Evolutionary conservation across 2,113 vertebrate genomes (phyloP), one percentile per base, ranked within the genome.

Genomic region (Dolichallabes microphthalmus): DNA sequence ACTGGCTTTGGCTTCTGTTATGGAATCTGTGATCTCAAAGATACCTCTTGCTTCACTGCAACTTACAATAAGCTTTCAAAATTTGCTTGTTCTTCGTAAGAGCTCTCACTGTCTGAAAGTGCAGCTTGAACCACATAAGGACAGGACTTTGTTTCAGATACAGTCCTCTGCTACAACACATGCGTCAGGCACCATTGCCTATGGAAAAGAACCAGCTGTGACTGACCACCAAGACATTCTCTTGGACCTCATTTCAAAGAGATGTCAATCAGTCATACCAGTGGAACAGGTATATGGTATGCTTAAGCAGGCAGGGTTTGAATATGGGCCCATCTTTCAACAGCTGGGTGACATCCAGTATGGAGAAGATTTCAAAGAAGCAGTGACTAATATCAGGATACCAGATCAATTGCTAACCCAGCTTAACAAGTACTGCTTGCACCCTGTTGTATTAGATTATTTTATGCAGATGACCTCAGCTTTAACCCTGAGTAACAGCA

Each of bases 361-460:
- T 60, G 95, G 96, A 79, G 90, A 93, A 76, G 94, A 96, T 50
- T 92, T 96, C 66, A 95, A 93, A 25, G 96, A 97, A 93, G 95
- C 93, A 61, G 89, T 96, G 86, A 90, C 95, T 58, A 90, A 75
- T 57, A 86, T 98, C 13, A 92, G 87, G 58, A 93, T 96, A 77
- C 94, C 94, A 9, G 78, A 87, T 86, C 92, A 94, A 87, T 89
- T 94, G 0, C 0, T 90, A 52, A 87, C 82, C 55, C 87, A 95
- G 79, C 92, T 97, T 81, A 88, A 95, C 88, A 92, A 94, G 32
- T 95, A 95, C 88, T 94, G 87, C 39, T 91, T 97, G 84, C 96
- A 97, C 76, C 96, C 96, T 52, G 94, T 96, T 53, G 79, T 98
- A 25, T 89, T 97, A 0, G 96, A 97, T 89, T 96, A 90, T 85